phyloP scores from a whole-genome alignment of 2,113 vertebrate species.

The Montifringilla adamsi region DNA sequence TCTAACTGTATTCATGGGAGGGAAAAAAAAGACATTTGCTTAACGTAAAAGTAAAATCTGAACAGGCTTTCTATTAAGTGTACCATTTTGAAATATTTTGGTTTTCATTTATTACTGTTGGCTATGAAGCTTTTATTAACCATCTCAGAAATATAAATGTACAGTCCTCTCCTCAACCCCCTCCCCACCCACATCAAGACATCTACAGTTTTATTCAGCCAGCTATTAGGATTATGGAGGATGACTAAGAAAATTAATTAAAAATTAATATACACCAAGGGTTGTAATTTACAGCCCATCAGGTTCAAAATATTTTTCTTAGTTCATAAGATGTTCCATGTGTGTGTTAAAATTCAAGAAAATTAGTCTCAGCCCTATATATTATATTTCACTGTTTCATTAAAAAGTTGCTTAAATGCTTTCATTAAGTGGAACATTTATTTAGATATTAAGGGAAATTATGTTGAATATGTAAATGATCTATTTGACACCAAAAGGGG shows the following conservation, averaged over 20 bases:
- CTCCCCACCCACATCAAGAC: fast-evolving
- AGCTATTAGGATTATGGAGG: background rate
- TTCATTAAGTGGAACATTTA: constrained; percentile 45
- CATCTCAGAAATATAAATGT: background rate
- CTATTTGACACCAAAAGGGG: constrained; percentile 52
- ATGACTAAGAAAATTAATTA: constrained; percentile 48
- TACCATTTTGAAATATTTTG: background rate
- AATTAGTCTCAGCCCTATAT: constrained; percentile 23
- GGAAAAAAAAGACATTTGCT: background rate
- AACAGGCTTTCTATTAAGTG: background rate
- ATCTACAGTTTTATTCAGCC: background rate
- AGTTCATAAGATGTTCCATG: background rate
- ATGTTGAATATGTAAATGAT: constrained; percentile 61
- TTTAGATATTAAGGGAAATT: constrained; percentile 56
- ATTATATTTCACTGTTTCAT: constrained; percentile 61
- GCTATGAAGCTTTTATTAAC: background rate
- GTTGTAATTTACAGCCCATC: constrained; percentile 24
- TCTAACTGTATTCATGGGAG: background rate
- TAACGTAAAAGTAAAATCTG: background rate
- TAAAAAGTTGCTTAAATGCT: constrained; percentile 48
- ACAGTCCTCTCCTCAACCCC: fast-evolving
- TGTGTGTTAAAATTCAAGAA: background rate
- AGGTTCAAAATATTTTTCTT: constrained; percentile 40
- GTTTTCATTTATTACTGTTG: background rate
- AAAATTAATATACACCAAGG: constrained; percentile 36